Evolutionary conservation across 2,888 invertebrate genomes (phyloP), one percentile per base, ranked within the genome.

Genomic region (Ditula angustiorana): DNA sequence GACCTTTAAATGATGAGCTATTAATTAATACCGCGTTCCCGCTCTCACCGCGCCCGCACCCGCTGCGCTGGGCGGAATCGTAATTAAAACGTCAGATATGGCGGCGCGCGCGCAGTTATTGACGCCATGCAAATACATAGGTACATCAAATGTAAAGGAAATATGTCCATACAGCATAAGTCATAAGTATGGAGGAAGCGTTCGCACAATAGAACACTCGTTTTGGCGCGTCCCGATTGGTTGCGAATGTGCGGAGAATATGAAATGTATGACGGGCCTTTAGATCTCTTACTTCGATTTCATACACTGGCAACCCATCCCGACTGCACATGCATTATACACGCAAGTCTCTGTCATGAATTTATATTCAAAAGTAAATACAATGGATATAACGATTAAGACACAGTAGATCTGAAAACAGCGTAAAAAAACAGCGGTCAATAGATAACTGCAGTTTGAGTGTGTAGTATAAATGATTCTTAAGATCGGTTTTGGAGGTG

Each of bases 61-160:
- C 81, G 64, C 66, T 68, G 70, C 63, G 57, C 74, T 77, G 79
- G 73, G 79, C 69, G 76, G 87, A 83, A 88, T 89, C 78, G 85
- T 91, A 90, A 91, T 91, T 90, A 90, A 90, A 88, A 85, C 81
- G 86, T 91, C 89, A 88, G 87, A 88, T 86, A 86, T 79, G 82
- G 85, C 81, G 76, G 77, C 79, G 76, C 67, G 74, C 75, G 81
- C 77, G 74, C 73, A 70, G 71, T 77, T 79, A 82, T 81, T 80
- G 81, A 80, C 77, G 81, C 30, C 79, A 87, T 86, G 86, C 83
- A 75, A 78, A 79, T 76, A 74, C 73, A 46, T 49, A n/a, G n/a
- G n/a, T n/a, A 13, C 16, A 49, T 35, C 57, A 58, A 47, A 35
- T 47, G 26, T 24, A 50, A 16, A 28, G 10, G 28, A 33, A 49